Evolutionary conservation across 2,888 invertebrate genomes (phyloP), one percentile per base, ranked within the genome.

Genomic region (Ceraclea dissimilis): DNA sequence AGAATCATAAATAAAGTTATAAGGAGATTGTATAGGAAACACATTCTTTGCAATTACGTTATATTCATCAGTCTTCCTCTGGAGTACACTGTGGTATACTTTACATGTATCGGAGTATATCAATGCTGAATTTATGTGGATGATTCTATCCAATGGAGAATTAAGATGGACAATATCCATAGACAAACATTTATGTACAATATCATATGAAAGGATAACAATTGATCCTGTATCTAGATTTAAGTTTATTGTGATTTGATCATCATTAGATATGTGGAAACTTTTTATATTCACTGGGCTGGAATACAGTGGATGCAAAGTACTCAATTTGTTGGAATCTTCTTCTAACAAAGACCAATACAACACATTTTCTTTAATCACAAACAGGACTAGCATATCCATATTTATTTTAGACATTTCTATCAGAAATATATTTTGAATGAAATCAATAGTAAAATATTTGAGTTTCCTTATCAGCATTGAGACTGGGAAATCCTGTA

Each of bases 371-470:
- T 51, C 18, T 18, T 43, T 49, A 5, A 19, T 16, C 13, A 54
- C 2, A n/a, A 56, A 51, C 13, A 52, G 26, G 21, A 59, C 6
- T 31, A 48, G 21, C 8, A 43, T 50, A 22, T 59, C 59, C 11
- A 49, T 21, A 51, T 19, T 49, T 16, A 33, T 53, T 48, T 53
- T 52, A 10, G 46, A 53, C 18, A 52, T 50, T 50, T 56, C 54
- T 21, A 57, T 56, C 11, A 51, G 34, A 21, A 59, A 57, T 17
- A 59, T 49, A 18, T 55, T 53, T 44, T 48, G 17, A 6, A 59
- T 51, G 47, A 56, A 52, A 20, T 56, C 57, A 26, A 56, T 49
- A 8, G 59, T 51, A 18, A 59, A 59, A 49, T 56, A 54, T 43
- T 39, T 54, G 16, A 54, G 22, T 19, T 33, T 26, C 39, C 33